Base-by-base conservation (phyloP, 2,888 invertebrate genomes). In the Trichopria drosophilae region DNA sequence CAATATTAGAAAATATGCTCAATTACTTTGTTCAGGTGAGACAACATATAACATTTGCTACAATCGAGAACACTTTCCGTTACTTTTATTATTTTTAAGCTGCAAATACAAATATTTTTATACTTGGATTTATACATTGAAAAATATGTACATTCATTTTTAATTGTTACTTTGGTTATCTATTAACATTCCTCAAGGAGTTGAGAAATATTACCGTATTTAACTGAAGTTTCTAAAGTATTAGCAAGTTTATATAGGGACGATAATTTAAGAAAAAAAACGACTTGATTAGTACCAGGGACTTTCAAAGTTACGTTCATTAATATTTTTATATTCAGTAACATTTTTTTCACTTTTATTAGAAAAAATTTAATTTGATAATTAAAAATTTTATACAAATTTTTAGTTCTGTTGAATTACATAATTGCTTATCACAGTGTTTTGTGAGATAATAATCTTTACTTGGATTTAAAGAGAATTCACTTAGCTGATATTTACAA, bases 131-230 rank as follows among this genome's bases (percentile, higher is more conserved):
- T 12, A 32, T 12, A 32, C 7, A 12, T n/a, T 32, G 2, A 2
- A 3, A 32, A 12, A 12, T 12, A 2, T 32, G 32, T n/a, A 13
- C 7, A 36, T 28, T 39, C 15, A 36, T 39, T 39, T 50, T 46
- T 34, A 29, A 41, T 37, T 48, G 46, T 44, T 43, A 37, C 12
- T 39, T 29, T 18, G 39, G 1, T 42, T 46, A 34, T 37, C n/a
- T n/a, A n/a, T n/a, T n/a, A n/a, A n/a, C n/a, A n/a, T n/a, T n/a
- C n/a, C n/a, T n/a, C n/a, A n/a, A n/a, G n/a, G n/a, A n/a, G n/a
- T n/a, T n/a, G n/a, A n/a, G n/a, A n/a, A n/a, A n/a, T n/a, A n/a
- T n/a, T n/a, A n/a, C n/a, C n/a, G n/a, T n/a, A n/a, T n/a, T n/a
- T n/a, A n/a, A n/a, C n/a, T n/a, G n/a, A n/a, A n/a, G n/a, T n/a